These are phyloP conservation scores for Pseudomugil tenellus DNA, from an alignment of 2,797 vertebrate genomes.

Conservation along the genomic window DNA sequence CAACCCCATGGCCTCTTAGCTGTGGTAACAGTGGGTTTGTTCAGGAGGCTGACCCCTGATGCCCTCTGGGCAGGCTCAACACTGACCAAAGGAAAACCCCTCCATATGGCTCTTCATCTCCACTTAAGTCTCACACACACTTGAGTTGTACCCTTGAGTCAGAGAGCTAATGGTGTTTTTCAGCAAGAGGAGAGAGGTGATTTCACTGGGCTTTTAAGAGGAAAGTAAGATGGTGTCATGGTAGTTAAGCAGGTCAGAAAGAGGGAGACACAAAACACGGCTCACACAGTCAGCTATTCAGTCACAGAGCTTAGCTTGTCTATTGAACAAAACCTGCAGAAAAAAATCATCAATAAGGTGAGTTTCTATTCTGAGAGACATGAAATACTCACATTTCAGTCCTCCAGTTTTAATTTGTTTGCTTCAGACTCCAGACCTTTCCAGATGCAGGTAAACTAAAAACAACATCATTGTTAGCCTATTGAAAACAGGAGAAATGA, in stretches of 20 bases:
- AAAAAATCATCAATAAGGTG: constrained; percentile 27
- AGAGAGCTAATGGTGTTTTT: constrained; percentile 72
- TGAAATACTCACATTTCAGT: constrained; percentile 6
- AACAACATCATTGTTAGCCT: neutral
- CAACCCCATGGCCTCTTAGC: constrained; percentile 56
- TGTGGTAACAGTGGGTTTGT: constrained; percentile 81
- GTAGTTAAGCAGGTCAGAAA: constrained; percentile 74
- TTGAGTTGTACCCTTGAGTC: constrained; percentile 68
- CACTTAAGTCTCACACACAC: constrained; percentile 66
- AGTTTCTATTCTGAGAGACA: constrained; percentile 12
- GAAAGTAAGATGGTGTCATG: constrained; percentile 70
- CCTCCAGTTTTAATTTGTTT: constrained; percentile 8
- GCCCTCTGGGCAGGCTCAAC: constrained; percentile 79
- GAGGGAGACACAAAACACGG: constrained; percentile 66
- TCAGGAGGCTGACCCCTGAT: constrained; percentile 77
- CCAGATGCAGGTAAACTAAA: neutral
- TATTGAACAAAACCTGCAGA: constrained; percentile 2
- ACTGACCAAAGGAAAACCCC: constrained; percentile 77
- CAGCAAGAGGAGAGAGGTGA: constrained; percentile 64
- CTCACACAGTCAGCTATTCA: constrained; percentile 51
- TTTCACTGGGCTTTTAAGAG: constrained; percentile 61
- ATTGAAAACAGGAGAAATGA: neutral
- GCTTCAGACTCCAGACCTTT: neutral
- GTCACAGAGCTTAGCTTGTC: constrained; percentile 16
- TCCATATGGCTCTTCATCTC: constrained; percentile 80